These are phyloP conservation scores for Poecilus cupreus DNA, from an alignment of 2,888 invertebrate genomes.

Conservation along the genomic window DNA sequence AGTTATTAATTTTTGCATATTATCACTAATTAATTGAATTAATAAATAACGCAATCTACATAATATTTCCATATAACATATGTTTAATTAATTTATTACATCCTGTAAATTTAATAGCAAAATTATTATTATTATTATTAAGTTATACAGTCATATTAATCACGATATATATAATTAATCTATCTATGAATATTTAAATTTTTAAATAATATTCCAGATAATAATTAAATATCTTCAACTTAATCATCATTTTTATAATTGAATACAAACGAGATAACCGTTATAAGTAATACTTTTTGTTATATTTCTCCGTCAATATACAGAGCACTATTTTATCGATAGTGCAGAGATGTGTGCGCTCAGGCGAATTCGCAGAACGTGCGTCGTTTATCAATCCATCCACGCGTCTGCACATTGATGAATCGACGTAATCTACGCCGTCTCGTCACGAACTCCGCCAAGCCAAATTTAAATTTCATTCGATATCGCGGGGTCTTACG, in stretches of 20 bases:
- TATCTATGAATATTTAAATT: neutral
- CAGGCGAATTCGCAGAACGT: slow-evolving; percentile 45
- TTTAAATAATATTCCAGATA: neutral
- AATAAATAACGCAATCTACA: neutral
- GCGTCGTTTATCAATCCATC: slow-evolving; percentile 55
- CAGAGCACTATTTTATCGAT: slow-evolving; percentile 69
- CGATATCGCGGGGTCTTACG: neutral
- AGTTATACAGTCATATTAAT: neutral
- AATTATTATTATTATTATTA: too few species aligned
- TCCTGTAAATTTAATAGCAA: slow-evolving; percentile 6
- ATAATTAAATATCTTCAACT: neutral
- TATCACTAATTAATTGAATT: too few species aligned
- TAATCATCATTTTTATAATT: neutral
- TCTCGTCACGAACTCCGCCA: neutral
- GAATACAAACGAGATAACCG: too few species aligned
- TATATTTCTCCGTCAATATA: neutral
- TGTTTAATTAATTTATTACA: slow-evolving; percentile 22
- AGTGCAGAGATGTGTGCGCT: slow-evolving; percentile 71
- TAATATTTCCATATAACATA: slow-evolving; percentile 12
- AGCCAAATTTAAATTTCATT: slow-evolving; percentile 26
- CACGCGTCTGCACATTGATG: slow-evolving; percentile 54
- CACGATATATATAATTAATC: slow-evolving; percentile 10
- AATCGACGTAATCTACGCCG: slow-evolving; percentile 45
- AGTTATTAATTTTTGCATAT: too few species aligned
- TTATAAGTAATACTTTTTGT: too few species aligned